Evolutionary conservation across 2,797 vertebrate species (phyloP), one percentile per base, ranked within the genome.

Genomic region (Mus spretus): DNA sequence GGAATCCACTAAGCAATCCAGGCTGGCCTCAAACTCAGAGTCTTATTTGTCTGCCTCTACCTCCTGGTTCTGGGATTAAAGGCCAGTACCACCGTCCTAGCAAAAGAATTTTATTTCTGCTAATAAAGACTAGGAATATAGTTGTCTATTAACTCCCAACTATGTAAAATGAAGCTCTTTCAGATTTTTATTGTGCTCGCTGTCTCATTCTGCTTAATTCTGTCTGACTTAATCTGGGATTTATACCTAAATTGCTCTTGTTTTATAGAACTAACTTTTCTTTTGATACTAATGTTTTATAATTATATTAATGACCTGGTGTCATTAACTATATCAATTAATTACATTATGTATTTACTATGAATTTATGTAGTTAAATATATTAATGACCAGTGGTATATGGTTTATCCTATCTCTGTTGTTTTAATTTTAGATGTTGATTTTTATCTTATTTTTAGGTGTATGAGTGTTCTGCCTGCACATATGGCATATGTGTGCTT

Each of bases 181-280:
- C 55, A 88, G 84, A 26, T 13, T 95, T 92, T 90, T 26, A 63
- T 26, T 85, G 2, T 95, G 22, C 0, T 20, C n/a, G 12, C 31
- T 70, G 14, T 63, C 22, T 87, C 44, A 50, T 50, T 15, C 19
- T 61, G 90, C 40, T 85, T 82, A 44, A 31, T 94, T 94, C 75
- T 84, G 40, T 83, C 15, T 83, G 57, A 74, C 87, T 37, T 59
- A 61, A 79, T 80, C 59, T 85, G 34, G 31, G 37, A 86, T 65
- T 75, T 82, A 95, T 61, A 87, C 11, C 10, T 78, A 91, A 93
- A 61, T 78, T 91, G 55, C 53, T 93, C 24, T 53, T 90, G 72
- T 63, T 94, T 91, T 84, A 94, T 34, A 65, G 85, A 82, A 79
- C 74, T 61, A 88, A 92, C 22, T 83, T 92, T 87, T 63, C 44